Conservation (phyloP, 2,797 vertebrate species). For the Neopelma chrysocephalum region DNA sequence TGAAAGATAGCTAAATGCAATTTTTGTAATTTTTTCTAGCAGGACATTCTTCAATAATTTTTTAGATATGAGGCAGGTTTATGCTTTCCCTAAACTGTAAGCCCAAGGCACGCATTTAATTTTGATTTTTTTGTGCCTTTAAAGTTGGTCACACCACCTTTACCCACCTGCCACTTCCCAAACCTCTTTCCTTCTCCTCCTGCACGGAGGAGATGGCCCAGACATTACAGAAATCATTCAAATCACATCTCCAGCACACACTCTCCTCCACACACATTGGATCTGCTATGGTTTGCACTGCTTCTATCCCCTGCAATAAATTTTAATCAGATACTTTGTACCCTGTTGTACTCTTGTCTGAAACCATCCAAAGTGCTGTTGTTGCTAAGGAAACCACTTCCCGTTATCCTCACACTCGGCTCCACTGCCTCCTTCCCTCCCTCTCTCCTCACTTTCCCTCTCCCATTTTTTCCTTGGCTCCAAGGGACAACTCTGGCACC, state of each 20-base stretch:
- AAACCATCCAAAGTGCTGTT: slow-evolving; percentile 64
- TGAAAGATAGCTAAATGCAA: neutral
- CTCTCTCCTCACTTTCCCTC: neutral
- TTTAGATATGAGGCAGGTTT: neutral
- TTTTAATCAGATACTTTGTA: slow-evolving; percentile 76
- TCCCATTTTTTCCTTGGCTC: neutral
- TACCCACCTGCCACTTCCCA: neutral
- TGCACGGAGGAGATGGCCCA: neutral
- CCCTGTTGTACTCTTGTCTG: slow-evolving; percentile 64
- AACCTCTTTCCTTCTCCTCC: neutral
- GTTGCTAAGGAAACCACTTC: slow-evolving; percentile 78
- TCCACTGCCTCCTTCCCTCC: slow-evolving; percentile 18
- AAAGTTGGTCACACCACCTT: neutral
- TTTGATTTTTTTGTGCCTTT: neutral
- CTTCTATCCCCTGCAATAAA: slow-evolving; percentile 59
- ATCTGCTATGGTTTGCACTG: slow-evolving; percentile 10
- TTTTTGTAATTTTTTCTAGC: neutral
- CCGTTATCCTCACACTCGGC: slow-evolving; percentile 26
- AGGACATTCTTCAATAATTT: neutral
- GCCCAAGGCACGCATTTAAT: neutral
- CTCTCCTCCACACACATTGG: neutral
- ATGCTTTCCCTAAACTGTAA: neutral
- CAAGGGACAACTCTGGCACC: neutral
- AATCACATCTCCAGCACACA: neutral
- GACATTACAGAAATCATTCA: slow-evolving; percentile 36